Evolutionary conservation across 2,888 invertebrate genomes (phyloP), one percentile per base, ranked within the genome.

Genomic region (Ditula angustiorana): DNA sequence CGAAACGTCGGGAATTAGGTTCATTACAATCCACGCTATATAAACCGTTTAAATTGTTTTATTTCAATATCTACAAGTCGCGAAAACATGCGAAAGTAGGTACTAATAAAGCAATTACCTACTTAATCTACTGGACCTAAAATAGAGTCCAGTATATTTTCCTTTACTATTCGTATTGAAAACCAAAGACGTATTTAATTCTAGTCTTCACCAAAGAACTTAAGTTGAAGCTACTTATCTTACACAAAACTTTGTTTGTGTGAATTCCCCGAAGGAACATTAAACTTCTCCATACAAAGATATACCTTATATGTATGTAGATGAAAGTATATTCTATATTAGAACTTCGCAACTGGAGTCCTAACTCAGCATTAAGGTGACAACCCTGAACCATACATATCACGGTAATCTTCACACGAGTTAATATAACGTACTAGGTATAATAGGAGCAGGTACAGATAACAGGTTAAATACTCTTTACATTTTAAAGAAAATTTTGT

Each of bases 341-440:
- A 41, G 19, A 19, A 41, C 16, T 28, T 28, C 1, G 28, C 30
- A 50, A 16, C 30, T 16, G 16, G 28, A 19, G 19, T 19, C 30
- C 30, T 50, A 30, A 50, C 30, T 50, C 30, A 33, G 16, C 50
- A 28, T 30, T 50, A 30, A 30, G 19, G 50, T 50, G 50, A 50
- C 50, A 50, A 21, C 50, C 21, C 30, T 21, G 19, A 30, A 19
- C 30, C 21, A 30, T 30, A 23, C 23, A 30, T 30, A 30, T 50
- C 50, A 50, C 16, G 5, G 50, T 50, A 33, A 50, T 19, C 19
- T 50, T 8, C 1, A 3, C 10, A 11, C 2, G 30, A 1, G 50
- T 16, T 30, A n/a, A n/a, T 16, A 13, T 13, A n/a, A 21, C 8
- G 4, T 30, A 30, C 30, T 19, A 21, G 19, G 50, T 30, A 19